Conservation (phyloP, 2,113 vertebrate species). For the Leuciscus idus region DNA sequence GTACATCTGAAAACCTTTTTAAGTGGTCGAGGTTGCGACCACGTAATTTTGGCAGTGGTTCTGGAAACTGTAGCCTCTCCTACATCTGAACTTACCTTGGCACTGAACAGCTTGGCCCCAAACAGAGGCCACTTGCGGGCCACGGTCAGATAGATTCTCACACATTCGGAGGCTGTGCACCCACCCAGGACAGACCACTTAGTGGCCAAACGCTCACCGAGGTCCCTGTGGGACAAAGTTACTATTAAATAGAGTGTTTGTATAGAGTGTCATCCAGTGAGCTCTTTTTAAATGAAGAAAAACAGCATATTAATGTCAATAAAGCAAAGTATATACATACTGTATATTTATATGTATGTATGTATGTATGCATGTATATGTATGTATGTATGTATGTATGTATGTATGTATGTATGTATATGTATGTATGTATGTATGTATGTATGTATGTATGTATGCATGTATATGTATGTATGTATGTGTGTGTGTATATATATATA, state of each 20-base stretch:
- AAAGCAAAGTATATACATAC: background rate
- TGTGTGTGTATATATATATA: too few species aligned
- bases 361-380: too few species aligned
- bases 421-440: too few species aligned
- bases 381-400: too few species aligned
- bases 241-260: background rate
- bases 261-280: background rate
- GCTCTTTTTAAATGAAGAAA: background rate
- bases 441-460: too few species aligned
- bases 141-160: constrained; percentile 87
- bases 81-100: constrained; percentile 75
- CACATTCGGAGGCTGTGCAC: constrained; percentile 82
- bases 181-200: constrained; percentile 86
- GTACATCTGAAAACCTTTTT: constrained; percentile 18
- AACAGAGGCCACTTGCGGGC: constrained; percentile 89
- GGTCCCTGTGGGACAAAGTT: constrained; percentile 71
- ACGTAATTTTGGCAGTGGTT: background rate
- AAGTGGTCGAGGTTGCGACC: background rate
- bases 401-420: too few species aligned
- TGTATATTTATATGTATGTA: too few species aligned
- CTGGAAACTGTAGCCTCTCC: background rate
- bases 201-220: constrained; percentile 76
- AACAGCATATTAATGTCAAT: background rate
- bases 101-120: constrained; percentile 85
- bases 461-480: too few species aligned